A percentile compares a stretch with the other conserved stretches of the same genome.
phyloP scores from a whole-genome alignment of 2,113 vertebrate species.

The Arvicanthis niloticus region DNA sequence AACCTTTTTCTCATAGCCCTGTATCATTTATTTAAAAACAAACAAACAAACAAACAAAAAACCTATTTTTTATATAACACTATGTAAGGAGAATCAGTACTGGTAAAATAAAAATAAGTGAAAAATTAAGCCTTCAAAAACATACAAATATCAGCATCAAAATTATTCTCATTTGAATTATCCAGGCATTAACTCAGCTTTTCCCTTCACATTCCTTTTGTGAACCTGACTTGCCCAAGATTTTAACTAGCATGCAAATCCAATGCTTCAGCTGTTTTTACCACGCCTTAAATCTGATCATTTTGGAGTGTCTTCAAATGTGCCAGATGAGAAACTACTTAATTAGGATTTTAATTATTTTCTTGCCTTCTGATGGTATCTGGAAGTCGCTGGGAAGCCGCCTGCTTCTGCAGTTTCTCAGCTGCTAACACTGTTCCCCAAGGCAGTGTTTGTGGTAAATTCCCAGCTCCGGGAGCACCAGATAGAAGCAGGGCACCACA shows the following conservation, averaged over 20 bases:
- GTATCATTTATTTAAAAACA: background rate
- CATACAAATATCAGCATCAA: conserved; percentile 14
- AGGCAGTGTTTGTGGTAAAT: conserved; percentile 86
- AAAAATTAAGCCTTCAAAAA: conserved; percentile 35
- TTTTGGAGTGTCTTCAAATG: conserved; percentile 81
- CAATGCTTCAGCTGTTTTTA: conserved; percentile 77
- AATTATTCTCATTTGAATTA: conserved; percentile 9
- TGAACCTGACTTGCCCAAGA: conserved; percentile 63
- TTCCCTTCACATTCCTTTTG: background rate
- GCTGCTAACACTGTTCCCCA: conserved; percentile 82
- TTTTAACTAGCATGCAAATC: conserved; percentile 72
- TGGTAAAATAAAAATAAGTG: background rate
- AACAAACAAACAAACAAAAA: background rate
- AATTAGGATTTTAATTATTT: conserved; percentile 87
- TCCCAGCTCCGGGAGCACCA: conserved; percentile 80
- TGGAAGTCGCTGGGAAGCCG: conserved; percentile 83
- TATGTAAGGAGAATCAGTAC: background rate
- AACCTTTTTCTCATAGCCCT: background rate
- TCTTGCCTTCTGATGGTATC: conserved; percentile 78
- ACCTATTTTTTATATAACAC: background rate
- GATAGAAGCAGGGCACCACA: conserved; percentile 80
- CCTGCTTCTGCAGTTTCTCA: conserved; percentile 86
- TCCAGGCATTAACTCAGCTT: background rate
- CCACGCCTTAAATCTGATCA: conserved; percentile 74
- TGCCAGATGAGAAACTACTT: conserved; percentile 82